Base-by-base conservation (phyloP, 2,797 vertebrate genomes). In the Orestias chungarensis region DNA sequence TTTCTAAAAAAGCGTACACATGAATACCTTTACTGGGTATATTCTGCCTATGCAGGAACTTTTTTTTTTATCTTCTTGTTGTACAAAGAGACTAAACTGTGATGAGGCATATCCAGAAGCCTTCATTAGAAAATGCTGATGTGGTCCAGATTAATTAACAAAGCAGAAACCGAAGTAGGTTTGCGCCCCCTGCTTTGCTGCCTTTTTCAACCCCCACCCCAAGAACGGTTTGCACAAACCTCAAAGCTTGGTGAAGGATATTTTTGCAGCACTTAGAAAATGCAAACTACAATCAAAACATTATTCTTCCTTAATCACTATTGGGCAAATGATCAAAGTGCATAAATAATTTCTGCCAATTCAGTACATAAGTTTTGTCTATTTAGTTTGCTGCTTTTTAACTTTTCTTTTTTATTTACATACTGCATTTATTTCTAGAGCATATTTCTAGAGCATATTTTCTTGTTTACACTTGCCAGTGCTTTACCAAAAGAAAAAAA, bases 81-180 rank as follows among this genome's bases (percentile, higher is more conserved):
- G 71, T 11, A 87, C 74, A 77, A 83, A 91, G 92, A 90, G 88
- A 92, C 71, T 74, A 90, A 88, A 38, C 57, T 73, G 92, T 92
- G 95, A 89, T 90, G 88, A 83, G 81, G 82, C 91, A 90, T 92
- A 93, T 92, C 93, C 94, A 91, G 94, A 89, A 95, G 95, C 94
- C 94, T 95, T 95, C 89, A 95, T 90, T 93, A 94, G 93, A 93
- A 96, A 94, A 88, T 86, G 96, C 96, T 97, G 97, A 96, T 94
- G 87, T 93, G 84, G 94, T 93, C 83, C 64, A 71, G 90, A 92
- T 94, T 96, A 96, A 97, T 96, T 96, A 96, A 95, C 90, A 92
- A 93, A 93, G 92, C 62, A 83, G 94, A 88, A 87, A 88, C 78
- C 85, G 76, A 89, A 86, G 61, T 44, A 54, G 49, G 55, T 62